Evolutionary conservation across 2,797 vertebrate genomes (phyloP).

Genomic region (Propithecus deckenii): DNA sequence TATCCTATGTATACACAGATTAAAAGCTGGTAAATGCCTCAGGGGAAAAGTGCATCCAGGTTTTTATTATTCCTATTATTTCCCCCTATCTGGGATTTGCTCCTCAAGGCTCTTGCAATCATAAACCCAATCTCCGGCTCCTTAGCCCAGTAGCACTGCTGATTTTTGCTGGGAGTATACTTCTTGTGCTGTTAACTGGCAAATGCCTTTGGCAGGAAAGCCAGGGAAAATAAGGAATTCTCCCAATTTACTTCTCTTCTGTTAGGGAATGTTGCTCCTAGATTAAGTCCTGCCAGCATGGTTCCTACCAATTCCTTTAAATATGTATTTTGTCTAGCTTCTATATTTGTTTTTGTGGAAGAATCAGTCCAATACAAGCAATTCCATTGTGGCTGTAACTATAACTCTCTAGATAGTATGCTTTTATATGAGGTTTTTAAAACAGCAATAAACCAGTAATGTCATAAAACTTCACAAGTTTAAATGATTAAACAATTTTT

Average conservation of each 20-base stretch:
- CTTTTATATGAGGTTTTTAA: constrained; percentile 32
- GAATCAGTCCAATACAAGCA: neutral
- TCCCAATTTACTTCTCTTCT: neutral
- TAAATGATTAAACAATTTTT: neutral
- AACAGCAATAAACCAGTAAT: neutral
- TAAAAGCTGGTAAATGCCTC: neutral
- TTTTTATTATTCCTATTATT: neutral
- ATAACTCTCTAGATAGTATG: neutral
- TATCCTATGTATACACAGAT: neutral
- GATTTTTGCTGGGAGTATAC: neutral
- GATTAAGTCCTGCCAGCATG: neutral
- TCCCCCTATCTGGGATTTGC: neutral
- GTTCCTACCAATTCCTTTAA: neutral
- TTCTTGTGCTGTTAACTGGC: neutral
- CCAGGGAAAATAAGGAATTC: neutral
- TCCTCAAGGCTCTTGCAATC: neutral
- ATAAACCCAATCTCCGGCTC: neutral
- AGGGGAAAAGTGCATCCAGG: neutral
- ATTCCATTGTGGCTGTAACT: neutral
- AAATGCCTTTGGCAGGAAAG: neutral
- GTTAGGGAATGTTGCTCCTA: neutral
- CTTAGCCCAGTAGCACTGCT: neutral
- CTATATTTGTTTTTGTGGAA: neutral
- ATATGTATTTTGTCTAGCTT: neutral
- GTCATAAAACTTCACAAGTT: neutral